phyloP scores from a whole-genome alignment of 2,888 invertebrate species.

The Linnaemya vulpina region DNA sequence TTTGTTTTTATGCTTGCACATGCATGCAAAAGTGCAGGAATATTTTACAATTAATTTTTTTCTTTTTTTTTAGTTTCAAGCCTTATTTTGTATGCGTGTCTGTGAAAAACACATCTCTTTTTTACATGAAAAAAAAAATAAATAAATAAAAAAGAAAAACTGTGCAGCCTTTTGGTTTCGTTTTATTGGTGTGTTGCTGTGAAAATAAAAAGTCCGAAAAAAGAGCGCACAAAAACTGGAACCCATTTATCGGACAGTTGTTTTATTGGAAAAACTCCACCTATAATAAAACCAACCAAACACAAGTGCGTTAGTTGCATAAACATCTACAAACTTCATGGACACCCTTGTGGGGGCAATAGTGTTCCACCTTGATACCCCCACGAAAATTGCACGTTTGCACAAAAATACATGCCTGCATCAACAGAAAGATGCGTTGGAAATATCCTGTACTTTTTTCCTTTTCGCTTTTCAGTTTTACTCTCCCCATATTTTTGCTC shows the following conservation, averaged over 20 bases:
- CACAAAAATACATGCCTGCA: conserved; percentile 11
- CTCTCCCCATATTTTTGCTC: conserved; percentile 2
- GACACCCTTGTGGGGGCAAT: background rate
- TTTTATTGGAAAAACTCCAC: conserved; percentile 71
- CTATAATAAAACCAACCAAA: conserved; percentile 66
- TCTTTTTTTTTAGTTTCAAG: conserved; percentile 44
- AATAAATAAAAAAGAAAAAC: conserved; percentile 37
- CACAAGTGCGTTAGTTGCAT: conserved; percentile 70
- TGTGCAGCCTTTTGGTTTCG: conserved; percentile 54
- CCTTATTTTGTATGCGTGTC: conserved; percentile 60
- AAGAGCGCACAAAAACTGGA: conserved; percentile 34
- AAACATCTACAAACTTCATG: conserved; percentile 65
- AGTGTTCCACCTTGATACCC: conserved; percentile 10
- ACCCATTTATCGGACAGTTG: conserved; percentile 58
- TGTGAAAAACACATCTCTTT: conserved; percentile 50
- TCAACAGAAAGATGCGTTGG: background rate
- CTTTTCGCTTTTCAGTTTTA: background rate
- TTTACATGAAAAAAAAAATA: conserved; percentile 8
- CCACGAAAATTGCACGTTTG: background rate
- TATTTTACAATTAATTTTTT: conserved; percentile 10
- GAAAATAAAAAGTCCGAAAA: conserved; percentile 46
- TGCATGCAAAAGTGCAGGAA: conserved; percentile 50
- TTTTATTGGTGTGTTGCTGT: conserved; percentile 66
- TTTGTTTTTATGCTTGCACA: conserved; percentile 36
- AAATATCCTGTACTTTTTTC: background rate